phyloP scores from a whole-genome alignment of 2,113 vertebrate genomes.

The Notiomystis cincta region DNA sequence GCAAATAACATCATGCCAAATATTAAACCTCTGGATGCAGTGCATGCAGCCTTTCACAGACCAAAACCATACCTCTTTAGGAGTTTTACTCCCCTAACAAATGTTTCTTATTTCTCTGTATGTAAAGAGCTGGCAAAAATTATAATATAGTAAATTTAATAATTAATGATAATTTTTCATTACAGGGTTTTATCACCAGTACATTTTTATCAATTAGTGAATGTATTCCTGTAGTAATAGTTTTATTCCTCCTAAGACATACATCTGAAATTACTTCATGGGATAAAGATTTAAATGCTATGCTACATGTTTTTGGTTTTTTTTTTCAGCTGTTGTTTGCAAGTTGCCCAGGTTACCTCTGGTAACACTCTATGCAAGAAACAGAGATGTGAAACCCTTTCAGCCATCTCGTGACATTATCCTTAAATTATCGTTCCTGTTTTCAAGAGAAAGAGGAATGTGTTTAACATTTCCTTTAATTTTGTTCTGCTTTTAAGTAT shows the following conservation, averaged over 20 bases:
- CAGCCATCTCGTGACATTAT: neutral
- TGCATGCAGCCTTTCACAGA: conserved; percentile 23
- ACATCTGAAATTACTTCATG: neutral
- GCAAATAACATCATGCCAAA: conserved; percentile 50
- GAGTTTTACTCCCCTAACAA: conserved; percentile 1
- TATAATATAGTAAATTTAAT: neutral
- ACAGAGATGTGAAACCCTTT: neutral
- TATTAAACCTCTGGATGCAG: neutral
- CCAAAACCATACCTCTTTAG: conserved; percentile 20
- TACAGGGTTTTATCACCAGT: conserved; percentile 1
- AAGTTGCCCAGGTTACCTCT: neutral
- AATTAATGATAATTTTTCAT: conserved; percentile 16
- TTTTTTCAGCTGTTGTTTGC: conserved; percentile 2
- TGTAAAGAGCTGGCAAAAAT: conserved; percentile 51
- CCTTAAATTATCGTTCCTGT: neutral
- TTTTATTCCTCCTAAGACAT: conserved; percentile 15
- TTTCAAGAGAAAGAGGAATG: conserved; percentile 4
- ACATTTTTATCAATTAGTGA: conserved; percentile 42
- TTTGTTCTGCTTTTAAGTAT: conserved; percentile 51
- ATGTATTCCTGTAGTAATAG: conserved; percentile 5
- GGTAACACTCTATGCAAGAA: neutral
- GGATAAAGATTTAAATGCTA: conserved; percentile 37
- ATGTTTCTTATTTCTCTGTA: neutral
- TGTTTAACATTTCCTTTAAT: conserved; percentile 33
- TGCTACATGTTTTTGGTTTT: neutral